Evolutionary conservation across 1,140 invertebrate genomes (phyloP).

Genomic region (Plectrocnemia conspersa): DNA sequence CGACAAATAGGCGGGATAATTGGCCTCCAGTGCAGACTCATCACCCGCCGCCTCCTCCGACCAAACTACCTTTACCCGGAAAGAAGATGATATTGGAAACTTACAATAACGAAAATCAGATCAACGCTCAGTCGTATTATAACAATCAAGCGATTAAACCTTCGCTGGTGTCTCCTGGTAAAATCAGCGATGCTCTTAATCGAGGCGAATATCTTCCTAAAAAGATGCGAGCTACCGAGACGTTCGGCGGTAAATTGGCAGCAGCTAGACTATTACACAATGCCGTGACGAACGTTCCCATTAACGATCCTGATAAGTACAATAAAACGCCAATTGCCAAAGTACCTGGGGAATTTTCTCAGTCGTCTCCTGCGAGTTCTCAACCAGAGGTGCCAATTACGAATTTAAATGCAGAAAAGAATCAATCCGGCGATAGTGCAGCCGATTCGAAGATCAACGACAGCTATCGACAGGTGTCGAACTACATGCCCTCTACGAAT

Average conservation of each 20-base stretch:
- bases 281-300: neutral
- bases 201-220: conserved; percentile 46
- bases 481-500: no score
- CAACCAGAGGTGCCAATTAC: conserved; percentile 28
- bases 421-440: neutral
- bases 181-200: neutral
- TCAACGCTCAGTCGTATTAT: conserved; percentile 37
- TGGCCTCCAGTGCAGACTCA: conserved; percentile 34
- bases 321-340: neutral
- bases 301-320: conserved; percentile 20
- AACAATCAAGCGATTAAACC: conserved; percentile 6
- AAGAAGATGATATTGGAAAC: conserved; percentile 50
- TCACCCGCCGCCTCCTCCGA: conserved; percentile 33
- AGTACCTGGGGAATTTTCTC: conserved; percentile 2
- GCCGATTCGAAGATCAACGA: neutral
- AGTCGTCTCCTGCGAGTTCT: conserved; percentile 35
- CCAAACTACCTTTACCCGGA: conserved; percentile 44
- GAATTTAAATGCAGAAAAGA: conserved; percentile 4
- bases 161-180: neutral
- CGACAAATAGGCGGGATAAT: conserved; percentile 9
- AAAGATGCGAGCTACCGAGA: conserved; percentile 51
- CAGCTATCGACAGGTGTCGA: no score
- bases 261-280: conserved; percentile 33
- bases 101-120: conserved; percentile 46
- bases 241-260: conserved; percentile 44